Base-by-base conservation (phyloP, 2,797 vertebrate genomes). In the Petrocephalus schoutedeni region DNA sequence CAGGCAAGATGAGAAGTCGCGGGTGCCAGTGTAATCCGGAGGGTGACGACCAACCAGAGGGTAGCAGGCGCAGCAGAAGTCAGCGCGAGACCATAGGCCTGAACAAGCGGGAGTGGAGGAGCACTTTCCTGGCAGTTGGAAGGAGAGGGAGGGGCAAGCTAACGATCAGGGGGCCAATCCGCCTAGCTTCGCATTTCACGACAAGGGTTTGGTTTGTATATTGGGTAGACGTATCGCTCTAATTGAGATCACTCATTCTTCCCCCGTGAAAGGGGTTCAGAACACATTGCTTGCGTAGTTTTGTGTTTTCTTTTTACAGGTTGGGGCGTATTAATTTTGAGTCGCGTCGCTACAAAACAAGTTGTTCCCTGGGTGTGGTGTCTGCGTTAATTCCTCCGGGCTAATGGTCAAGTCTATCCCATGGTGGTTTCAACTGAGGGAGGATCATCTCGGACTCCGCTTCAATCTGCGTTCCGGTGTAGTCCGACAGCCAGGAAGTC, bases 271-370 rank as follows among this genome's bases (percentile, higher is more conserved):
- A 6, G 9, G 16, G 28, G 90, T 94, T 54, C 90, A 90, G 93
- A 94, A 93, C 91, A 92, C 90, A 91, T 94, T 94, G 93, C 95
- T 96, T 91, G 95, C 95, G 94, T 94, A 95, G 94, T 7, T 95
- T 61, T 96, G 92, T 96, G 92, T 96, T 94, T 96, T 95, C 94
- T 87, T 96, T 87, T 95, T 95, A 89, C 96, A 96, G 96, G 94
- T 92, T 93, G 94, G n/a, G 91, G 94, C 87, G 92, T 92, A 90
- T 94, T 94, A 41, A 83, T 87, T 90, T 91, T 91, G 16, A 85
- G 21, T 49, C 16, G 51, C 59, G 16, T 45, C 82, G 9, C 51
- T 92, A 3, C 89, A 90, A 90, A 89, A 91, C 94, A 93, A 91
- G 95, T 93, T 91, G 94, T 89, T 89, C 90, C 94, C 92, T 93